These are phyloP conservation scores for Drosophila kikkawai DNA, from an alignment of 1,140 invertebrate species.

Conservation along the genomic window DNA sequence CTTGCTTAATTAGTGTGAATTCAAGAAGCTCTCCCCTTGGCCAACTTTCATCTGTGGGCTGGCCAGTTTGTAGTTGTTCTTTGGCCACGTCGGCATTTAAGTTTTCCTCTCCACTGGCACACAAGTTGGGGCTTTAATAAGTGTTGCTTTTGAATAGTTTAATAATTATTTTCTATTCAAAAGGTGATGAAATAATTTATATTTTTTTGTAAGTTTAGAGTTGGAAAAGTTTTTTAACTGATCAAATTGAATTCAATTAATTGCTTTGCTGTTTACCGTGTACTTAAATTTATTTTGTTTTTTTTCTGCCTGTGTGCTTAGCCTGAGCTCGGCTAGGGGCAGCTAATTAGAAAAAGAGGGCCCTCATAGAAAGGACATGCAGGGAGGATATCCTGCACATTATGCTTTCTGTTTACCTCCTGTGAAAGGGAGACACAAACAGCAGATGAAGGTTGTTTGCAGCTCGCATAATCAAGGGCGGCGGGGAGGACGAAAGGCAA, in stretches of 20 bases:
- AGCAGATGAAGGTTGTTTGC: conserved; percentile 28
- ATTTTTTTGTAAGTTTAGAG: neutral
- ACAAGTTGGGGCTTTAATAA: neutral
- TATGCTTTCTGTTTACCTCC: conserved; percentile 59
- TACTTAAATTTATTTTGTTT: neutral
- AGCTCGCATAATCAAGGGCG: conserved; percentile 62
- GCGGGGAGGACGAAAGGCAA: conserved; percentile 50
- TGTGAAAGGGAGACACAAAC: conserved; percentile 34
- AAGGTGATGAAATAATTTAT: neutral
- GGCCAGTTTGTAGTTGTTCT: conserved; percentile 27
- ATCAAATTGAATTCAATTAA: neutral
- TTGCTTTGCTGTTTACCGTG: neutral
- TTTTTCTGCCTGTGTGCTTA: conserved; percentile 12
- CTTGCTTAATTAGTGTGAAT: conserved; percentile 61
- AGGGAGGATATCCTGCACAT: conserved; percentile 61
- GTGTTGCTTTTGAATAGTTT: neutral
- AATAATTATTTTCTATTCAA: neutral
- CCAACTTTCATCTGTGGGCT: conserved; percentile 34
- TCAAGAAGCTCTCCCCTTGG: conserved; percentile 35
- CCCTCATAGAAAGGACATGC: conserved; percentile 36
- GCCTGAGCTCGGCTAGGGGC: neutral
- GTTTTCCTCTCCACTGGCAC: neutral
- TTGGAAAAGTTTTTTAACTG: neutral
- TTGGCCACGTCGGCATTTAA: conserved; percentile 37
- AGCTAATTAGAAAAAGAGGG: conserved; percentile 63